Conservation (phyloP, 2,888 invertebrate species). For the Gryllus longicercus region DNA sequence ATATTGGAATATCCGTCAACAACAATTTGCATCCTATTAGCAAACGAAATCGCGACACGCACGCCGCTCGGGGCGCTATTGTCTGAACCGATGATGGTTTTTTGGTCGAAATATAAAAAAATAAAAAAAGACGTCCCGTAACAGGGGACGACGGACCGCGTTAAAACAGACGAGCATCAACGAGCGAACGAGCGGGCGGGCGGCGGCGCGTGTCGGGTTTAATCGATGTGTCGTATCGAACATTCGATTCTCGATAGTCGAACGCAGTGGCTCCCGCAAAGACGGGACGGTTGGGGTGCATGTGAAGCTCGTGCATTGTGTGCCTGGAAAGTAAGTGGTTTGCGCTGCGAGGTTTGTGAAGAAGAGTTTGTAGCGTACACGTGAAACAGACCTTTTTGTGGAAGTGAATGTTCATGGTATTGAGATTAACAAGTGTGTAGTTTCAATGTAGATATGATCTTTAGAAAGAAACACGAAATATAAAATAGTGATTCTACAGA, state of each 20-base stretch:
- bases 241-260: not conserved
- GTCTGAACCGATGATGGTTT: not conserved
- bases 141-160: not conserved
- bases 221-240: not conserved
- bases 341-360: no score
- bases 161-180: conserved; percentile 7
- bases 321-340: no score
- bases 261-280: no score
- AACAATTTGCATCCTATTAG: conserved; percentile 20
- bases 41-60: conserved; percentile 9
- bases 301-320: no score
- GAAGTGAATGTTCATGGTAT: no score
- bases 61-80: not conserved
- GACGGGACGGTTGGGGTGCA: no score
- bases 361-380: no score
- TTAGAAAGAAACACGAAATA: no score
- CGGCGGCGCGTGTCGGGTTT: not conserved
- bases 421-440: no score
- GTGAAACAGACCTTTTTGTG: no score
- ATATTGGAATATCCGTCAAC: conserved; percentile 24
- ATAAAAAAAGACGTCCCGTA: not conserved
- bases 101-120: not conserved
- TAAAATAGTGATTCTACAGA: no score
- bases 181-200: not conserved
- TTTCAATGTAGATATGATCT: no score